These are phyloP conservation scores for Channallabes apus DNA, from an alignment of 2,797 vertebrate species.

Conservation along the genomic window DNA sequence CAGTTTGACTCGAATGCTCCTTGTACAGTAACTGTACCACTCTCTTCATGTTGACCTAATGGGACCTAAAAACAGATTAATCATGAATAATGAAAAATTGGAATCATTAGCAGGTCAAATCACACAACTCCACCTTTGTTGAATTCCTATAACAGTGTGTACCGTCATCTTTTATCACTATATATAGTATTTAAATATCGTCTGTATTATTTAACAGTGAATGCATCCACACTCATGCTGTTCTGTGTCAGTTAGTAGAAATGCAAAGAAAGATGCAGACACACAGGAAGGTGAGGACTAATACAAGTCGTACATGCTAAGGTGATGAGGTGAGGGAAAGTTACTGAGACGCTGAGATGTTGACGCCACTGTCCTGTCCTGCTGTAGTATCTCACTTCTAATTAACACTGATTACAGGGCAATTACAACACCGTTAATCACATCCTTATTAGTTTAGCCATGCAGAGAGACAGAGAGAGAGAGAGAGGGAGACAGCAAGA, in stretches of 20 bases:
- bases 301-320: background rate
- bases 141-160: background rate
- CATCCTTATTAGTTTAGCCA: slow-evolving; percentile 77
- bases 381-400: slow-evolving; percentile 70
- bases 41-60: too few species aligned
- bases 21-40: too few species aligned
- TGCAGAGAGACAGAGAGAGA: slow-evolving; percentile 56
- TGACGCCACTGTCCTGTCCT: slow-evolving; percentile 53
- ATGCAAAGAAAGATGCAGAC: background rate
- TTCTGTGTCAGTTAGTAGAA: background rate
- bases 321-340: background rate
- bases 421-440: slow-evolving; percentile 81
- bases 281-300: background rate
- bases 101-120: background rate
- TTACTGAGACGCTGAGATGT: slow-evolving; percentile 33
- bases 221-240: background rate
- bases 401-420: slow-evolving; percentile 76
- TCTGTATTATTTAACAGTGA: background rate
- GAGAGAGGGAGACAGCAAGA: slow-evolving; percentile 49
- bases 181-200: background rate
- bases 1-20: too few species aligned
- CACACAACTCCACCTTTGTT: background rate
- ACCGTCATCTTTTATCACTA: background rate
- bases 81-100: background rate
- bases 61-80: background rate